Evolutionary conservation across 2,797 vertebrate species (phyloP).

Genomic region (Silurus lanzhouensis): DNA sequence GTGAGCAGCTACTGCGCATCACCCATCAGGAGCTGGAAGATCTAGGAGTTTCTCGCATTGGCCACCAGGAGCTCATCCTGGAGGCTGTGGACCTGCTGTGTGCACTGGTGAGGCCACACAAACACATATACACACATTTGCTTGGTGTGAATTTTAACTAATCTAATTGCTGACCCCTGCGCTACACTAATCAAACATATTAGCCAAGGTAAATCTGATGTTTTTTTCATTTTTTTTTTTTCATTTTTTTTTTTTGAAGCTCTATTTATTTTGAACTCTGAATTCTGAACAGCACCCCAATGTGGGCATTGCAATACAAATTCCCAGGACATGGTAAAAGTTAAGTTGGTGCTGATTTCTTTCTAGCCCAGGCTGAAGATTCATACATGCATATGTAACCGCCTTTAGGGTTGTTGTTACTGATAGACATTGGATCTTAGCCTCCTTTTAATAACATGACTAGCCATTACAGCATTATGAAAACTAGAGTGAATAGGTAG

Average conservation of each 20-base stretch:
- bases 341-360: not conserved
- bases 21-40: conserved; percentile 98
- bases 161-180: not conserved
- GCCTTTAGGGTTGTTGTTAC: not conserved
- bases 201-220: not conserved
- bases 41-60: conserved; percentile 94
- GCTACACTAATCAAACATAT: not conserved
- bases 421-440: not conserved
- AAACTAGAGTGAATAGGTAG: not conserved
- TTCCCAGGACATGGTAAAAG: not conserved
- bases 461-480: not conserved
- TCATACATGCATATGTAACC: not conserved
- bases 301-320: not conserved
- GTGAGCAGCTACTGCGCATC: conserved; percentile 95
- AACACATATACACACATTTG: conserved; percentile 2
- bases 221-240: too few species aligned
- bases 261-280: not conserved
- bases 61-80: conserved; percentile 97
- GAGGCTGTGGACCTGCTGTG: conserved; percentile 98
- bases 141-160: not conserved
- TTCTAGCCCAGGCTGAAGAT: not conserved
- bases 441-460: not conserved
- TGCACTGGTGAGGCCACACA: conserved; percentile 84
- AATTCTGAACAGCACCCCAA: not conserved
- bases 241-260: not conserved